Evolutionary conservation across 1,140 invertebrate genomes (phyloP), one percentile per base, ranked within the genome.

Genomic region (Drosophila neocordata): DNA sequence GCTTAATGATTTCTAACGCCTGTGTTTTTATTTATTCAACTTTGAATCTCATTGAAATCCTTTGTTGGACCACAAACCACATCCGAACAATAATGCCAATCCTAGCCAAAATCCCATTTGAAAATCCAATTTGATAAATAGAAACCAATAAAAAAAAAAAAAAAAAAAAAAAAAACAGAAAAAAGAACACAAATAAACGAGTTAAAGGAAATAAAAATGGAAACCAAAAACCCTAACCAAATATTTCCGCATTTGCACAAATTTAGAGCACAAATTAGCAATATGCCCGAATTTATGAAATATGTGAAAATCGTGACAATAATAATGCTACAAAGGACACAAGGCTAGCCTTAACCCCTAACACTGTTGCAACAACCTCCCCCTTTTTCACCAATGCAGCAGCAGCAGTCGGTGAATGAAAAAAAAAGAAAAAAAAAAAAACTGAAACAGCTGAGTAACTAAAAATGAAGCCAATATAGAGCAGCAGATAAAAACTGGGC

Each of bases 51-150:
- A 56, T 34, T 3, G 53, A 18, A 56, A 56, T 56, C 53, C 53
- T 75, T 74, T 75, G 41, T 48, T 68, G 61, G 68, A 57, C 71
- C 72, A n/a, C 71, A 74, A 58, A 35, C n/a, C 57, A 20, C 57
- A 56, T 15, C 15, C 27, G 27, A 11, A 35, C 22, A 34, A 58
- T 12, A 71, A 51, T 65, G 20, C 48, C 48, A 71, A 38, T 38
- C 51, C 55, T 57, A 41, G 63, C 37, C 41, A 35, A 67, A 77
- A 71, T 57, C 58, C 60, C 57, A 81, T 72, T 73, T 66, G 65
- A 61, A 87, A 87, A 88, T 82, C 82, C 83, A 87, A 87, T 87
- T 79, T 88, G 71, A 82, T 82, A 88, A 88, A 87, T 87, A 87
- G 83, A 66, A 82, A 68, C 57, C 83, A 82, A 87, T 87, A 87